Evolutionary conservation across 2,113 vertebrate genomes (phyloP).

Genomic region (Toxostoma redivivum): DNA sequence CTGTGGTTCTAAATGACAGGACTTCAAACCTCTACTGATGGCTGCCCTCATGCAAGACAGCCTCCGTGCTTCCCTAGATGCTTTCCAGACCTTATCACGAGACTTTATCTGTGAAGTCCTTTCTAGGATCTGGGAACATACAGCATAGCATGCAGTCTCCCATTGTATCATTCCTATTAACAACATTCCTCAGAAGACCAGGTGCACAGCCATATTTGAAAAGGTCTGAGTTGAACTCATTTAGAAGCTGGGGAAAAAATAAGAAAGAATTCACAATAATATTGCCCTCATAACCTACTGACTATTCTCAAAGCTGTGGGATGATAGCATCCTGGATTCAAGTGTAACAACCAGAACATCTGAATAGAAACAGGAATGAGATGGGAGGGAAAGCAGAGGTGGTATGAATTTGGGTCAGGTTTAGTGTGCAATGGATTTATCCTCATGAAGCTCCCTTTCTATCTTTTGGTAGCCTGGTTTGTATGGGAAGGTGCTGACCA

Average conservation of each 20-base stretch:
- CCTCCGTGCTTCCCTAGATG: background rate
- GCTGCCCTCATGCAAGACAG: background rate
- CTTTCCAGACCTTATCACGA: background rate
- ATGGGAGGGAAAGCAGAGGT: background rate
- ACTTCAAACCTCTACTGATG: background rate
- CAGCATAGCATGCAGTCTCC: background rate
- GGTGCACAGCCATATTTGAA: rapidly evolving
- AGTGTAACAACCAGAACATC: background rate
- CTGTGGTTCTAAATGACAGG: background rate
- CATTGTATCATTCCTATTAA: background rate
- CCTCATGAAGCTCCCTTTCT: background rate
- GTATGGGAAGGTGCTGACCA: background rate
- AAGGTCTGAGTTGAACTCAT: background rate
- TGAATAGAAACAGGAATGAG: background rate
- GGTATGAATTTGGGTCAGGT: background rate
- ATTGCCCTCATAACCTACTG: background rate
- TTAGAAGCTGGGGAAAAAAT: background rate
- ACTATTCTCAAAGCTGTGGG: background rate
- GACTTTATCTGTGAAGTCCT: background rate
- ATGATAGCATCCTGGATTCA: background rate
- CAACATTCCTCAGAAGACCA: background rate
- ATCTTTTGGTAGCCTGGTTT: background rate
- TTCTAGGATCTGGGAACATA: background rate
- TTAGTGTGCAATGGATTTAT: background rate
- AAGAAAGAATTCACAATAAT: background rate